phyloP scores from a whole-genome alignment of 2,797 vertebrate genomes.

The Tapirus indicus region DNA sequence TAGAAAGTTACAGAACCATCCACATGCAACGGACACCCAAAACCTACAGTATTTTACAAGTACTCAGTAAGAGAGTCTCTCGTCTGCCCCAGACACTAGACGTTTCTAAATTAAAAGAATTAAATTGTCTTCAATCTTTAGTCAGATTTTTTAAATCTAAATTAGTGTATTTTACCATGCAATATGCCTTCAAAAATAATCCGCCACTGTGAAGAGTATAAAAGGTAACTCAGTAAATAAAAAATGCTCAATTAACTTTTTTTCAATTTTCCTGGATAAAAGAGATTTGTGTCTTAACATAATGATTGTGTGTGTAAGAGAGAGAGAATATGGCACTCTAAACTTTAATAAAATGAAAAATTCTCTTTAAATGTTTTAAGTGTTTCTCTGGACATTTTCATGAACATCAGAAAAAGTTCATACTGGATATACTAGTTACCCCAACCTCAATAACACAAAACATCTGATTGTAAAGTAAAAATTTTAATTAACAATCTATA shows the following conservation, averaged over 20 bases:
- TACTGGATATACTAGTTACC: neutral
- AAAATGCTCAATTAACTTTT: neutral
- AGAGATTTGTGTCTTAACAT: neutral
- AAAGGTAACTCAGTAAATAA: neutral
- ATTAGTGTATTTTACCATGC: neutral
- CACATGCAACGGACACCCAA: neutral
- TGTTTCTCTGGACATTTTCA: neutral
- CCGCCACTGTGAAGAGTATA: neutral
- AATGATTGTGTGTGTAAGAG: neutral
- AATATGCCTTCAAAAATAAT: neutral
- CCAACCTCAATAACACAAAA: neutral
- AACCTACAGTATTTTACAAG: neutral
- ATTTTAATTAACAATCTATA: slow-evolving; percentile 1
- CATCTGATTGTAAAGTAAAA: neutral
- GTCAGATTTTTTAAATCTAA: neutral
- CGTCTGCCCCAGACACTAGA: neutral
- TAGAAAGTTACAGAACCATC: slow-evolving; percentile 6
- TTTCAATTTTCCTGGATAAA: neutral
- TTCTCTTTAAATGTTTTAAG: neutral
- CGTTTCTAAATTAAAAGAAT: neutral
- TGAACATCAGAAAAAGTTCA: neutral
- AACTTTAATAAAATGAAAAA: neutral
- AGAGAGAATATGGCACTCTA: neutral
- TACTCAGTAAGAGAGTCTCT: neutral
- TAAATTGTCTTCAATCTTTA: neutral